A percentile compares a stretch with the other conserved stretches of the same genome.
These are phyloP conservation scores for Nibea coibor DNA, from an alignment of 2,113 vertebrate species.

Conservation along the genomic window DNA sequence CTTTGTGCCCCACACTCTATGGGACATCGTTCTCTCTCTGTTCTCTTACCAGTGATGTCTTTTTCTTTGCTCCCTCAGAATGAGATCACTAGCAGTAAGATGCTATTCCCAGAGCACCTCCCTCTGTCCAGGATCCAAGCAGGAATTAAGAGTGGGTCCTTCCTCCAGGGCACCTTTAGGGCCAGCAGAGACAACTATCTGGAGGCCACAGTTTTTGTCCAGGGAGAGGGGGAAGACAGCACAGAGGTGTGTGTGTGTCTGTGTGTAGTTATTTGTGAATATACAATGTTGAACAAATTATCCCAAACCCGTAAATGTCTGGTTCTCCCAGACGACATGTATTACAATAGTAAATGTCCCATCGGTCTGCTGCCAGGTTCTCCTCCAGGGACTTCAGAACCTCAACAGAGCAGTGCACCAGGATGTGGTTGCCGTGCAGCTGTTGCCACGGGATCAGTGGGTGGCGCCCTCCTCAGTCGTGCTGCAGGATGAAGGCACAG, in stretches of 20 bases:
- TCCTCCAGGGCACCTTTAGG: constrained; percentile 93
- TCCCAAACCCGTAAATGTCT: background rate
- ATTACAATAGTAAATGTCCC: background rate
- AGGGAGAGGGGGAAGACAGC: constrained; percentile 89
- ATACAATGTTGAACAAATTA: background rate
- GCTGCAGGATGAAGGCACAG: constrained; percentile 91
- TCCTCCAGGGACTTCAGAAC: constrained; percentile 93
- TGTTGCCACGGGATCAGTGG: constrained; percentile 89
- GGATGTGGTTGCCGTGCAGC: constrained; percentile 93
- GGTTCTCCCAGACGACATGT: no score
- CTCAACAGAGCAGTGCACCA: constrained; percentile 95
- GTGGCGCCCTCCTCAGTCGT: constrained; percentile 91
- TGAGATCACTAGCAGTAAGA: constrained; percentile 89
- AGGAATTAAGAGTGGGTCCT: constrained; percentile 92
- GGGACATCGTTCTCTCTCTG: background rate
- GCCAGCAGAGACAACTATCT: constrained; percentile 97
- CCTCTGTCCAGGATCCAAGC: constrained; percentile 94
- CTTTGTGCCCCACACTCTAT: background rate
- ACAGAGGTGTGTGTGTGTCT: constrained; percentile 87
- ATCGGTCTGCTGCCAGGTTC: constrained; percentile 82
- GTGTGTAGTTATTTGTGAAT: background rate
- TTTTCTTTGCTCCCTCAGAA: constrained; percentile 80
- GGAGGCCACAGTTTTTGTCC: constrained; percentile 95
- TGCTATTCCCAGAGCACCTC: constrained; percentile 95
- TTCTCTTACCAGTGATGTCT: background rate